A percentile compares a stretch with the other conserved stretches of the same genome.
These are phyloP conservation scores for Horisme vitalbata DNA, from an alignment of 2,888 invertebrate genomes.

Conservation along the genomic window DNA sequence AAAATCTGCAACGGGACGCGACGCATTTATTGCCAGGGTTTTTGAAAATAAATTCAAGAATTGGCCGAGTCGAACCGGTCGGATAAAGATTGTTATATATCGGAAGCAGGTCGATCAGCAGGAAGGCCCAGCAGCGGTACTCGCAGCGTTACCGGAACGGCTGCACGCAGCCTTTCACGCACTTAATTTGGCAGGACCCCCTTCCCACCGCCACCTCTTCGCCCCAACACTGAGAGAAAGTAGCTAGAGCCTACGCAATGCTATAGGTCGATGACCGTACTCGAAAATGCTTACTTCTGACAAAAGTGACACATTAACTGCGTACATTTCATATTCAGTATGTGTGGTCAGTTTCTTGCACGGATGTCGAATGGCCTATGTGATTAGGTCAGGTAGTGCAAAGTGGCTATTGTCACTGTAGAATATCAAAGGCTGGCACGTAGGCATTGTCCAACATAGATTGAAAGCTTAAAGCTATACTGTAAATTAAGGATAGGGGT, in stretches of 20 bases:
- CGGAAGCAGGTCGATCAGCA: slow-evolving; percentile 39
- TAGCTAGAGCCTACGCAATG: slow-evolving; percentile 80
- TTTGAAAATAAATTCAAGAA: slow-evolving; percentile 12
- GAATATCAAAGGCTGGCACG: slow-evolving; percentile 41
- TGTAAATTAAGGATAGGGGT: too few species aligned
- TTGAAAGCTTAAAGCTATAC: not conserved
- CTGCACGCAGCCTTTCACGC: slow-evolving; percentile 77
- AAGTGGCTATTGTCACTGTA: slow-evolving; percentile 48
- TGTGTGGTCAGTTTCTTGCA: slow-evolving; percentile 77
- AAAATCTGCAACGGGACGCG: slow-evolving; percentile 17
- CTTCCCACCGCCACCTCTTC: slow-evolving; percentile 63
- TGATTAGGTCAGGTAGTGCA: slow-evolving; percentile 60
- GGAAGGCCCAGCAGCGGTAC: slow-evolving; percentile 42
- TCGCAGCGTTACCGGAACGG: slow-evolving; percentile 55
- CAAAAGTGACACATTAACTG: slow-evolving; percentile 80
- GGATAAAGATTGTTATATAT: slow-evolving; percentile 31
- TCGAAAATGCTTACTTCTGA: slow-evolving; percentile 79
- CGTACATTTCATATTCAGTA: slow-evolving; percentile 76
- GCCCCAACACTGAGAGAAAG: slow-evolving; percentile 74
- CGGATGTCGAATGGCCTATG: slow-evolving; percentile 63
- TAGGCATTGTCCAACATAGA: slow-evolving; percentile 34
- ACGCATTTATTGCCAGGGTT: slow-evolving; percentile 16
- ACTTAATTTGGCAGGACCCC: slow-evolving; percentile 81
- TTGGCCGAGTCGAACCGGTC: slow-evolving; percentile 18
- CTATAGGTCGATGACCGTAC: slow-evolving; percentile 80